Base-by-base conservation (phyloP, 2,888 invertebrate genomes). In the Cheilosia variabilis region DNA sequence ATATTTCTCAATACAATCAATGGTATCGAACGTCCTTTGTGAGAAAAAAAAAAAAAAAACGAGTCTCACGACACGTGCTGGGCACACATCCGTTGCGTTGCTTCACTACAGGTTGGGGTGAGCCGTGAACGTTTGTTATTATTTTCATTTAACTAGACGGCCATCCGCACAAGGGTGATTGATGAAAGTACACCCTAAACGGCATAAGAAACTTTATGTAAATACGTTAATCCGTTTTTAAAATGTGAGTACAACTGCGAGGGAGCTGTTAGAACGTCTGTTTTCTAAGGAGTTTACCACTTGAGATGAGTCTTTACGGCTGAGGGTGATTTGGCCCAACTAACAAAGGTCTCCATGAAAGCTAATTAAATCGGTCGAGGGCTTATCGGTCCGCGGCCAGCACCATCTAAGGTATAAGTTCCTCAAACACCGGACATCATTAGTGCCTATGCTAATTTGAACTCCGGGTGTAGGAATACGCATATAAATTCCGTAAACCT, bases 1-100 rank as follows among this genome's bases (percentile, higher is more conserved):
- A n/a, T 45, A n/a, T 45, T 45, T 45, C 45, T n/a, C 45, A 45
- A 37, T 17, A n/a, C n/a, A 45, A 45, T 45, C 19, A 17, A 47
- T 47, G 9, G 3, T 19, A 47, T 17, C 47, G 17, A 47, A 17
- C 47, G 17, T 17, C 47, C 47, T 17, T 47, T 17, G 17, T 13
- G 37, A 37, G 10, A 43, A 2, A 41, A 41, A 19, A 19, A 9
- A 9, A 47, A 19, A 47, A 47, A 17, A 47, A 9, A 47, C 3
- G 9, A 47, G 17, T 19, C 17, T 19, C 17, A 9, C 9, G 45
- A 5, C 19, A 47, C 47, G 17, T 17, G 17, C 47, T 17, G n/a
- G 6, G 9, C 47, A 17, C 17, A 47, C 47, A 47, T 45, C 7
- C 45, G 45, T 45, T 45, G 31, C 27, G 6, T 27, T 27, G 43